These are phyloP conservation scores for Ptilorrhoa leucosticta DNA, from an alignment of 2,113 vertebrate species.

Conservation along the genomic window DNA sequence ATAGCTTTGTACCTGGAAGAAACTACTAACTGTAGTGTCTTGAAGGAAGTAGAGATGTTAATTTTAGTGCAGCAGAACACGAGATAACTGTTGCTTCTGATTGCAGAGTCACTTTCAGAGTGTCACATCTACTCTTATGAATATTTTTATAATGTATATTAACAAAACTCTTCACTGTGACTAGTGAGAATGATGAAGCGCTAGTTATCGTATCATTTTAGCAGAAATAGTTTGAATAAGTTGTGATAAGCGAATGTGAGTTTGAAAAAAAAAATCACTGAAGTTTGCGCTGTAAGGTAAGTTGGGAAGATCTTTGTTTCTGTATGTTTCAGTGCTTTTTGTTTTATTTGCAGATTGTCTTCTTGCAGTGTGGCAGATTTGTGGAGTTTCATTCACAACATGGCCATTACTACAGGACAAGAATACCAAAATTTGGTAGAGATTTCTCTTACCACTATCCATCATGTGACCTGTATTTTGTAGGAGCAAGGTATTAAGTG, in stretches of 20 bases:
- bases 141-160: neutral
- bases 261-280: neutral
- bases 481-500: conserved; percentile 85
- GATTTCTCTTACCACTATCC: conserved; percentile 95
- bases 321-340: neutral
- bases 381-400: conserved; percentile 96
- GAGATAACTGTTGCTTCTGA: neutral
- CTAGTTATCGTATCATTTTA: neutral
- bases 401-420: conserved; percentile 91
- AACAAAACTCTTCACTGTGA: neutral
- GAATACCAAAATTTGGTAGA: conserved; percentile 95
- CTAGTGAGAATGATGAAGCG: neutral
- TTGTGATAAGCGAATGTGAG: neutral
- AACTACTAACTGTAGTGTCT: neutral
- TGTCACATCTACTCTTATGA: neutral
- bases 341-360: conserved; percentile 82
- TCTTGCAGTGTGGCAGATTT: conserved; percentile 86
- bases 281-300: neutral
- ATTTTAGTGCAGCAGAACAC: neutral
- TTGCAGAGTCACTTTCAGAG: neutral
- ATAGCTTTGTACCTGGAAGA: neutral
- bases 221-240: neutral
- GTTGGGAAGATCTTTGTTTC: neutral
- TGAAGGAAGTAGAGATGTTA: neutral
- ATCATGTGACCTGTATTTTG: conserved; percentile 95